Evolutionary conservation across 2,113 vertebrate genomes (phyloP).

Genomic region (Cynocephalus volans): DNA sequence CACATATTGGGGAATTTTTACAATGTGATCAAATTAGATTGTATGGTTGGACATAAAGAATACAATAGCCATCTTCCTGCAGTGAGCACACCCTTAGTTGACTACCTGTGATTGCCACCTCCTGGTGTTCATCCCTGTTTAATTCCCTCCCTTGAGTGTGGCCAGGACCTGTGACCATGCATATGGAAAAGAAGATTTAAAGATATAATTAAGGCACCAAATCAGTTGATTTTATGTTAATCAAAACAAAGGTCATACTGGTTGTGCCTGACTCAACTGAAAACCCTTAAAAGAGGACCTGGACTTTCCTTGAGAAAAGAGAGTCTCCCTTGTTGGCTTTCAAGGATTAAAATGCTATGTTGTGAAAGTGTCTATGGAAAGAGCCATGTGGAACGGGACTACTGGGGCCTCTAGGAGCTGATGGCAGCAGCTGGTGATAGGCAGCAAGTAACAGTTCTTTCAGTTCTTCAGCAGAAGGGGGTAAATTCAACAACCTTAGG

Average conservation of each 20-base stretch:
- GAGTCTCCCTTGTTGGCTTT: neutral
- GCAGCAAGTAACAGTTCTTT: neutral
- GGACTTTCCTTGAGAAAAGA: neutral
- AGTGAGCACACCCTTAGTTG: neutral
- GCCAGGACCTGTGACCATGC: neutral
- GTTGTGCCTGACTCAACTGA: neutral
- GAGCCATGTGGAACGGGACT: too few relatives aligned
- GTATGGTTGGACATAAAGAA: neutral
- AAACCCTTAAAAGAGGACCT: neutral
- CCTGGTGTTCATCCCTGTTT: neutral
- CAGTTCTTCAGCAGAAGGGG: neutral
- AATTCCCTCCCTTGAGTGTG: neutral
- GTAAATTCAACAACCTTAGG: neutral
- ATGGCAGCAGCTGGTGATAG: neutral
- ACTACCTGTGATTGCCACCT: too few relatives aligned
- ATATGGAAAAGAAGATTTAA: neutral
- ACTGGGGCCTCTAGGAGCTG: neutral
- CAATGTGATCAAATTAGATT: too few relatives aligned
- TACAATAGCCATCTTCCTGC: neutral
- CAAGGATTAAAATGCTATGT: neutral
- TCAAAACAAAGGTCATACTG: neutral
- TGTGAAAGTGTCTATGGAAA: neutral
- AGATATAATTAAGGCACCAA: neutral
- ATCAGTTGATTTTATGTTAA: neutral
- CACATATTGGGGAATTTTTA: neutral